Conservation (phyloP, 2,797 vertebrate species). For the Ptychobarbus kaznakovi region DNA sequence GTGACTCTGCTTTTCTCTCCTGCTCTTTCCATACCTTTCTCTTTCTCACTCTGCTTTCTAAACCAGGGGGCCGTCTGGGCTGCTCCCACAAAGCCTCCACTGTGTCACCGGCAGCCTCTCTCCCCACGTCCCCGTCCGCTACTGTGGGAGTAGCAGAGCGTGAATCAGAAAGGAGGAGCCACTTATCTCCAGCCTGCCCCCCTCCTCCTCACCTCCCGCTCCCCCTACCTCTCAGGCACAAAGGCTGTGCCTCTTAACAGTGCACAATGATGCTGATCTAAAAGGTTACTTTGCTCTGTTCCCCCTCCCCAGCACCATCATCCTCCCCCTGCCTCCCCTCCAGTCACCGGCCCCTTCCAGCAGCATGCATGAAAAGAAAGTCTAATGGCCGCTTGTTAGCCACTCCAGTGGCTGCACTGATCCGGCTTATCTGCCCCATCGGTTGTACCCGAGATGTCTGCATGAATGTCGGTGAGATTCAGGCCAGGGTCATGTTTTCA, state of each 20-base stretch:
- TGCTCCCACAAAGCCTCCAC: slow-evolving; percentile 94
- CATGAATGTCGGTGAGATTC: slow-evolving; percentile 75
- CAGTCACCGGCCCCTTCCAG: slow-evolving; percentile 53
- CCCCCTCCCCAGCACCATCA: slow-evolving; percentile 23
- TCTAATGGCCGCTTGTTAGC: slow-evolving; percentile 90
- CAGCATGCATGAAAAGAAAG: slow-evolving; percentile 88
- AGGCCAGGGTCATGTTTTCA: slow-evolving; percentile 85
- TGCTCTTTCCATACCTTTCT: slow-evolving; percentile 45
- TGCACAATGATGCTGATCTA: slow-evolving; percentile 83
- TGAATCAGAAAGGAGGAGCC: slow-evolving; percentile 79
- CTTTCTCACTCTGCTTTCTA: slow-evolving; percentile 61
- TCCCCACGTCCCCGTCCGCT: slow-evolving; percentile 72
- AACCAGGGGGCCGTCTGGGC: slow-evolving; percentile 69
- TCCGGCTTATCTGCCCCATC: slow-evolving; percentile 88
- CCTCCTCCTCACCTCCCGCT: slow-evolving; percentile 53
- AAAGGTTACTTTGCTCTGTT: slow-evolving; percentile 70
- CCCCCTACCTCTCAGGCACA: slow-evolving; percentile 69
- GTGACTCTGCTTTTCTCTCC: slow-evolving; percentile 27
- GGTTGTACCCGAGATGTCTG: slow-evolving; percentile 87
- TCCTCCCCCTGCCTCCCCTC: slow-evolving; percentile 44
- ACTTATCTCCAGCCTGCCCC: slow-evolving; percentile 67
- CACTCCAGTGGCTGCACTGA: slow-evolving; percentile 88
- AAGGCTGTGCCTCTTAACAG: slow-evolving; percentile 83
- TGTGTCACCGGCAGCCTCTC: slow-evolving; percentile 74
- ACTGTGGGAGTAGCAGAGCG: slow-evolving; percentile 82